Percentiles rank a stretch among this genome's conserved stretches.
Conservation (phyloP, 2,888 invertebrate species). For the Papilio protenor region DNA sequence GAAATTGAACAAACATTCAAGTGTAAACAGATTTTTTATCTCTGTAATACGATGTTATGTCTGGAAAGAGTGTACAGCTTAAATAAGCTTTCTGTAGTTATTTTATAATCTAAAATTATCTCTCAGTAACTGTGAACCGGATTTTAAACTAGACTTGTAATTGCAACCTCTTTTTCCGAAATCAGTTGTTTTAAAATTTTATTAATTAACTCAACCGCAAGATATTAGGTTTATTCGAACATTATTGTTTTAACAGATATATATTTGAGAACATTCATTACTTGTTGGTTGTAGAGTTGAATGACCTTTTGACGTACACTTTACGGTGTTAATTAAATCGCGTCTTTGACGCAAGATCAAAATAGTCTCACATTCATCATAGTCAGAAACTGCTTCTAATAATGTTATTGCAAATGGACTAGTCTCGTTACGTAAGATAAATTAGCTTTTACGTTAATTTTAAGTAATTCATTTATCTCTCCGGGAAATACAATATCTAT, state of each 20-base stretch:
- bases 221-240: neutral
- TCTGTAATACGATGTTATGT: constrained; percentile 7
- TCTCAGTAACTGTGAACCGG: neutral
- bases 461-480: neutral
- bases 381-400: constrained; percentile 28
- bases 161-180: neutral
- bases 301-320: constrained; percentile 16
- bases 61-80: constrained; percentile 3
- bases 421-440: constrained; percentile 13
- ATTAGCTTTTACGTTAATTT: constrained; percentile 14
- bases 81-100: neutral
- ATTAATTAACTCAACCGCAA: neutral
- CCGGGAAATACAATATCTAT: neutral
- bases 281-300: constrained; percentile 24
- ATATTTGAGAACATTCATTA: neutral
- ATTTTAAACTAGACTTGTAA: neutral
- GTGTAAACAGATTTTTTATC: constrained; percentile 8
- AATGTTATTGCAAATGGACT: constrained; percentile 27
- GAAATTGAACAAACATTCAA: constrained; percentile 15
- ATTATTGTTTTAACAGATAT: neutral
- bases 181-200: no score
- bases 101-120: neutral
- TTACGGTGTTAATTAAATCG: constrained; percentile 19
- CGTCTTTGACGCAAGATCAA: constrained; percentile 36
- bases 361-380: constrained; percentile 38